phyloP scores from a whole-genome alignment of 2,888 invertebrate genomes.

The Dynastes maya region DNA sequence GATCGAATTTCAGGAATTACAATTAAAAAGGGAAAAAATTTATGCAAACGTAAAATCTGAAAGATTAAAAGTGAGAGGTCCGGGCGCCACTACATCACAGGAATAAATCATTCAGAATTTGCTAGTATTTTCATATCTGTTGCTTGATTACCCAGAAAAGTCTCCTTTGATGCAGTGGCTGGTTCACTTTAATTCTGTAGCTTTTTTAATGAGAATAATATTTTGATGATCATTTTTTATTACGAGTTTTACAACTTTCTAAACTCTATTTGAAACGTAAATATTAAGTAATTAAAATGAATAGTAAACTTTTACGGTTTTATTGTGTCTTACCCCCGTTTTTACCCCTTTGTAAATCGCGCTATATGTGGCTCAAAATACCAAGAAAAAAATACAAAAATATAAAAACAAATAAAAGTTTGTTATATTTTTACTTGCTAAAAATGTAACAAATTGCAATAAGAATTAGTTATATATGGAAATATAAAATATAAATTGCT shows the following conservation, averaged over 20 bases:
- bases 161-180: neutral
- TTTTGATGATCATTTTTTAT: constrained; percentile 1
- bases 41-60: constrained; percentile 3
- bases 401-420: constrained; percentile 22
- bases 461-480: constrained; percentile 40
- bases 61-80: neutral
- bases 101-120: no score
- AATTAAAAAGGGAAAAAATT: neutral
- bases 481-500: constrained; percentile 48
- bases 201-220: constrained; percentile 12
- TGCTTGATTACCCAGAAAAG: no score
- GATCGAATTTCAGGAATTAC: constrained; percentile 4
- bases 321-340: constrained; percentile 4
- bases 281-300: neutral
- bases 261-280: constrained; percentile 6
- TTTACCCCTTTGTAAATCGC: constrained; percentile 2
- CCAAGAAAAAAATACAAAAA: constrained; percentile 23
- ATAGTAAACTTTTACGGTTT: constrained; percentile 1
- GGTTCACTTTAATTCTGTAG: neutral
- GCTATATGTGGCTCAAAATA: constrained; percentile 51
- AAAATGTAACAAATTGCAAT: constrained; percentile 17
- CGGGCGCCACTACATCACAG: no score
- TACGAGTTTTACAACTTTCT: constrained; percentile 26
- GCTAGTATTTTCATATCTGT: no score
- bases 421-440: constrained; percentile 45